Evolutionary conservation across 2,888 invertebrate species (phyloP), one percentile per base, ranked within the genome.

Genomic region (Caenorhabditis uteleia): DNA sequence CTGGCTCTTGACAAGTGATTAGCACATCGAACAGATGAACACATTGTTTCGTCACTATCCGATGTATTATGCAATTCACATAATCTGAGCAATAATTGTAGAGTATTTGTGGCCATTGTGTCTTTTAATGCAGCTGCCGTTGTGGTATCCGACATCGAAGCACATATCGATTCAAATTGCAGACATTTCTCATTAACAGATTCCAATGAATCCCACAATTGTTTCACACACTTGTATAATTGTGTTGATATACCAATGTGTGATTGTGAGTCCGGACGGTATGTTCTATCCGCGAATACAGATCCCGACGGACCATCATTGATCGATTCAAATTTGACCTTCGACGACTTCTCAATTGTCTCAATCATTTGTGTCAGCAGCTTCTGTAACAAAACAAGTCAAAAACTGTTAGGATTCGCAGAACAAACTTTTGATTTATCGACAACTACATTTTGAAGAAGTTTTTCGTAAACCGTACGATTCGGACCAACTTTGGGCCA

Each of bases 401-500:
- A 10, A 10, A 20, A 29, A 8, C 6, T 31, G 7, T 16, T 31
- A 5, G 8, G 8, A 44, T 10, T 29, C 10, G 21, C 14, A 39
- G 7, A 51, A 36, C 31, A 29, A 46, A 68, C 68, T 50, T 68
- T 65, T 27, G 68, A 61, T 39, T 66, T 70, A 33, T 70, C 60
- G 12, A 70, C 49, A 20, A 73, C 57, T 7, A 62, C 67, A 6
- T 34, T 45, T 27, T 65, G 53, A 25, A 73, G 54, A 2, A 73
- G 62, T 20, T 60, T 50, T 3, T 68, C 65, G 44, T 73, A 73
- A 6, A 70, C 54, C 1, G 40, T 18, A 12, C 60, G 51, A 39
- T 65, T 71, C 2, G 77, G 62, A 16, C 56, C 65, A 20, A 77
- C 60, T 38, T 58, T 61, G 3, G 79, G 74, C 76, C 77, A 78